Evolutionary conservation across 2,888 invertebrate species (phyloP).

Genomic region (Bimastos eiseni): DNA sequence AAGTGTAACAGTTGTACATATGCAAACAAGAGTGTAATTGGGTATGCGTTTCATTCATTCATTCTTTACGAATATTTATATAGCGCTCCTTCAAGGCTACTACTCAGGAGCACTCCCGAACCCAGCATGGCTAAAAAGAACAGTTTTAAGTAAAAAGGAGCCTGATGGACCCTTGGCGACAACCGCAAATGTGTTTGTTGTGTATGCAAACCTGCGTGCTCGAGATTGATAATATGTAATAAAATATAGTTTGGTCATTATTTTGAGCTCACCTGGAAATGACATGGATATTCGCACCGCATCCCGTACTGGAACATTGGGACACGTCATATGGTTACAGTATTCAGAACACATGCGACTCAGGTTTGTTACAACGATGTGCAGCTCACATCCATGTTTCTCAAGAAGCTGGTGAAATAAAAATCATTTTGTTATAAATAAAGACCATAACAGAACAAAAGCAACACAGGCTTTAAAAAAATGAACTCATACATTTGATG

Average conservation of each 20-base stretch:
- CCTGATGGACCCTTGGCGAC: too few species aligned
- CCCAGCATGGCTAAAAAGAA: too few species aligned
- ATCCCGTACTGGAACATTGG: slow-evolving; percentile 41
- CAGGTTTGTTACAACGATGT: slow-evolving; percentile 43
- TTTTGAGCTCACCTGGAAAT: slow-evolving; percentile 41
- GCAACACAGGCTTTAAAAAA: not conserved
- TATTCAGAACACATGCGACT: slow-evolving; percentile 41
- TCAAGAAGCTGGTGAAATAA: slow-evolving; percentile 38
- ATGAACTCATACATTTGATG: not conserved
- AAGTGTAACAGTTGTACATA: not conserved
- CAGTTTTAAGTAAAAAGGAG: too few species aligned
- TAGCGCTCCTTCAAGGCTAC: too few species aligned
- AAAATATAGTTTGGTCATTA: not conserved
- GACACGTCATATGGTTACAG: slow-evolving; percentile 39
- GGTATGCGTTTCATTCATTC: too few species aligned
- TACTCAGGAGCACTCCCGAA: too few species aligned
- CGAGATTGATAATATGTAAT: not conserved
- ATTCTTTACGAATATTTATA: too few species aligned
- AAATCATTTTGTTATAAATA: not conserved
- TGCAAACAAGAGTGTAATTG: not conserved
- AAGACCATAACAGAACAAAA: not conserved
- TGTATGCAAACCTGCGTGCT: not conserved
- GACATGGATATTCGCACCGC: slow-evolving; percentile 45
- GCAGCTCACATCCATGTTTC: slow-evolving; percentile 38
- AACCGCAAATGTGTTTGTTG: not conserved